Evolutionary conservation across 2,888 invertebrate species (phyloP).

Genomic region (Synanthedon formicaeformis): DNA sequence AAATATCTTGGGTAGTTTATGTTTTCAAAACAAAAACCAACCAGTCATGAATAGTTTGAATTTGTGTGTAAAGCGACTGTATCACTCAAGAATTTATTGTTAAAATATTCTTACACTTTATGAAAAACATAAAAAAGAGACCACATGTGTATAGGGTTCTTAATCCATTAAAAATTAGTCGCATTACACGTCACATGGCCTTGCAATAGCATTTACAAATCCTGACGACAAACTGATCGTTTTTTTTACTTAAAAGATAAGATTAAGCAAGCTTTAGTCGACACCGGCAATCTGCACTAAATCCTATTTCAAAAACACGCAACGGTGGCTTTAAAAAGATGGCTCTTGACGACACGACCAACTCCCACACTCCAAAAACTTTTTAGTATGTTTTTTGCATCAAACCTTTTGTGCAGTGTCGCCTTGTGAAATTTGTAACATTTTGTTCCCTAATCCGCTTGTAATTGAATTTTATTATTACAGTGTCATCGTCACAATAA

Average conservation of each 20-base stretch:
- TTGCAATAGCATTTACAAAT: constrained; percentile 43
- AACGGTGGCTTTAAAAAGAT: constrained; percentile 55
- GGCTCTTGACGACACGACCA: constrained; percentile 32
- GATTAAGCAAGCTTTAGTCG: constrained; percentile 39
- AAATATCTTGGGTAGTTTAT: no score
- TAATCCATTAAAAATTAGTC: constrained; percentile 11
- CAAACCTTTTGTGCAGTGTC: constrained; percentile 32
- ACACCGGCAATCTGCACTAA: constrained; percentile 47
- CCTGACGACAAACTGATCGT: constrained; percentile 32
- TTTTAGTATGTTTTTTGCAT: constrained; percentile 37
- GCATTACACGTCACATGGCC: constrained; percentile 28
- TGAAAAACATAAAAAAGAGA: no score
- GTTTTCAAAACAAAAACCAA: no score
- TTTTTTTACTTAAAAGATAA: constrained; percentile 45
- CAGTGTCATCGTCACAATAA: neutral
- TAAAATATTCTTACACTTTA: no score
- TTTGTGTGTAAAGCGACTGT: no score
- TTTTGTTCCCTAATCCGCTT: neutral
- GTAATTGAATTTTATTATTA: constrained; percentile 32
- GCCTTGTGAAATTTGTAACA: constrained; percentile 16
- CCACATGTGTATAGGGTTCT: constrained; percentile 5
- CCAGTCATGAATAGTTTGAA: no score
- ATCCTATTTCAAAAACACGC: constrained; percentile 63
- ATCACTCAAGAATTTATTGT: no score
- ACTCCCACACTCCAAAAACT: constrained; percentile 58